These are phyloP conservation scores for Zaprionus ghesquierei DNA, from an alignment of 1,140 invertebrate species.

Conservation along the genomic window DNA sequence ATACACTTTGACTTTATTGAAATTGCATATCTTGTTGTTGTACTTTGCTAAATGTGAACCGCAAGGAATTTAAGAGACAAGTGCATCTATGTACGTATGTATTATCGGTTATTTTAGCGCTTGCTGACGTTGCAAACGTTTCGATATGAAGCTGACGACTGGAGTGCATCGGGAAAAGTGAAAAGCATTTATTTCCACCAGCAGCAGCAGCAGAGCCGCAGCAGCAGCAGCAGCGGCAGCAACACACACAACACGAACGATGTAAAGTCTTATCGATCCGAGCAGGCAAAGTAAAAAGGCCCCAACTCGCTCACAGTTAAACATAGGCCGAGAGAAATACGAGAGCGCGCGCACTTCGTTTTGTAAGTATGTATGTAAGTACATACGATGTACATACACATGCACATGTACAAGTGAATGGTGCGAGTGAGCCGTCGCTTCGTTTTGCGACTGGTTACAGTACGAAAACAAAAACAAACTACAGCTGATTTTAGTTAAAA, in stretches of 20 bases:
- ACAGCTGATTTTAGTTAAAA: constrained; percentile 69
- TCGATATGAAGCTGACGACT: constrained; percentile 79
- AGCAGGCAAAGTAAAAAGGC: constrained; percentile 25
- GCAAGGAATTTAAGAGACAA: constrained; percentile 40
- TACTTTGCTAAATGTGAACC: constrained; percentile 25
- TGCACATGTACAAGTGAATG: constrained; percentile 12
- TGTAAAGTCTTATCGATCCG: constrained; percentile 72
- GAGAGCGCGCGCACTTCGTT: constrained; percentile 35
- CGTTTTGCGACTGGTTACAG: constrained; percentile 27
- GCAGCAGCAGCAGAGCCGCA: constrained; percentile 21
- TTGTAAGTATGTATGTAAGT: background rate
- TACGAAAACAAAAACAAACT: constrained; percentile 77
- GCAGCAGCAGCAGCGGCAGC: constrained; percentile 32
- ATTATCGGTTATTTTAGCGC: constrained; percentile 15
- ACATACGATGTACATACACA: constrained; percentile 17
- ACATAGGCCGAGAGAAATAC: constrained; percentile 14
- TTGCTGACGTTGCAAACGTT: constrained; percentile 69
- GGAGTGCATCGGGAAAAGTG: constrained; percentile 81
- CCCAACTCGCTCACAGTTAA: constrained; percentile 57
- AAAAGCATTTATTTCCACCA: constrained; percentile 81
- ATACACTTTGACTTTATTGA: background rate
- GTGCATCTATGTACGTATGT: constrained; percentile 26
- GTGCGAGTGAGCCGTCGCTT: constrained; percentile 11
- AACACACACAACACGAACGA: constrained; percentile 29
- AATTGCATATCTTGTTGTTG: constrained; percentile 9